These are phyloP conservation scores for Epinephelus malabaricus DNA, from an alignment of 2,797 vertebrate genomes.

Conservation along the genomic window DNA sequence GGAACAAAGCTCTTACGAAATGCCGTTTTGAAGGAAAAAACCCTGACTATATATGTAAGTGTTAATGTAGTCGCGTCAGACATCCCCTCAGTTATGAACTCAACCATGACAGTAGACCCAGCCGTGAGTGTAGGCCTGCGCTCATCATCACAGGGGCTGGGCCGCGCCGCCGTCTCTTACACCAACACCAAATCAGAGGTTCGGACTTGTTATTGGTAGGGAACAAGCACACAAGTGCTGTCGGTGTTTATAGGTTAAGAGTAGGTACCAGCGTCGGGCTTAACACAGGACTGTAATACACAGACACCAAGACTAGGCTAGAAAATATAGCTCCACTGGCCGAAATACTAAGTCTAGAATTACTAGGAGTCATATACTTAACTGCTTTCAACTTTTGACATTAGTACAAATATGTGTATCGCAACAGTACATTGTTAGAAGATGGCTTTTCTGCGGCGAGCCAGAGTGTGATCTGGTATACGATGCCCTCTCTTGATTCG, in stretches of 20 bases:
- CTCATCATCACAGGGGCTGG: constrained; percentile 13
- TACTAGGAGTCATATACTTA: constrained; percentile 76
- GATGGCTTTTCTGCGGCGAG: constrained; percentile 74
- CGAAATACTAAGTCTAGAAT: constrained; percentile 73
- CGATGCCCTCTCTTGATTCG: constrained; percentile 72
- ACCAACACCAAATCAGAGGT: constrained; percentile 72
- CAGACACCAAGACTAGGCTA: constrained; percentile 77
- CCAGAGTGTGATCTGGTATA: constrained; percentile 69
- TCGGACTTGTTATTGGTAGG: constrained; percentile 51
- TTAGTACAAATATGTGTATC: constrained; percentile 82
- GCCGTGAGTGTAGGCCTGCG: constrained; percentile 48
- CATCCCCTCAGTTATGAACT: constrained; percentile 76
- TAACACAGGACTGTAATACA: constrained; percentile 77
- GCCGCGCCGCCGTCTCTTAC: constrained; percentile 48
- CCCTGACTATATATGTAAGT: constrained; percentile 75
- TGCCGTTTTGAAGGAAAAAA: constrained; percentile 68
- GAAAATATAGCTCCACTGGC: constrained; percentile 78
- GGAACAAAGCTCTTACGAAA: constrained; percentile 71
- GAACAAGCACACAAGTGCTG: constrained; percentile 50
- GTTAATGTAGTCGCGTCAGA: constrained; percentile 81
- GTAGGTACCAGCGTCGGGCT: constrained; percentile 70
- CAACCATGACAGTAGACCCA: constrained; percentile 63
- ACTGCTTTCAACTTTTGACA: constrained; percentile 82
- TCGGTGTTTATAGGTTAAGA: constrained; percentile 70
- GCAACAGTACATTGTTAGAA: constrained; percentile 76